These are phyloP conservation scores for Philaenus spumarius DNA, from an alignment of 1,140 invertebrate genomes.

Conservation along the genomic window DNA sequence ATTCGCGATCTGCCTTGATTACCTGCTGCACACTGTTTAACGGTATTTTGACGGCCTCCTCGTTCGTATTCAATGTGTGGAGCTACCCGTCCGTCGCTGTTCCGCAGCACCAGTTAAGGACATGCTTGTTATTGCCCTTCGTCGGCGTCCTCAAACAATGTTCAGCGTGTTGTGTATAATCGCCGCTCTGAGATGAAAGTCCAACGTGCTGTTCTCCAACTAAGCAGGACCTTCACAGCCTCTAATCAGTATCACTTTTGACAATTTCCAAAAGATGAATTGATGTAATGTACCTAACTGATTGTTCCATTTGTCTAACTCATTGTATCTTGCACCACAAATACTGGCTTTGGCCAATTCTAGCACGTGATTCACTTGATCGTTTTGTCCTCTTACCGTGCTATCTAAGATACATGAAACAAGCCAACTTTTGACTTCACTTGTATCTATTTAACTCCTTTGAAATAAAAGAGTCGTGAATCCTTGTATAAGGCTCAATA, in stretches of 20 bases:
- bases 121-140: too few species aligned
- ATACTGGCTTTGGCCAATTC: constrained; percentile 76
- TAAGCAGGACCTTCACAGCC: neutral
- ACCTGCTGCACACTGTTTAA: too few species aligned
- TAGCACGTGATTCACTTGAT: constrained; percentile 91
- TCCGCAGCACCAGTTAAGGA: too few species aligned
- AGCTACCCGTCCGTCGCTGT: too few species aligned
- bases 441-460: constrained; percentile 93
- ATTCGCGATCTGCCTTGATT: too few species aligned
- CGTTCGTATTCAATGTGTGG: too few species aligned
- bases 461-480: constrained; percentile 97
- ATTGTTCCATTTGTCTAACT: constrained; percentile 93
- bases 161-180: too few species aligned
- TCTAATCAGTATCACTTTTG: neutral
- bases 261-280: constrained; percentile 83
- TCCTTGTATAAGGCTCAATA: constrained; percentile 96
- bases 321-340: constrained; percentile 80
- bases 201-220: too few species aligned
- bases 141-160: too few species aligned
- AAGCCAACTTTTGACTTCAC: constrained; percentile 93
- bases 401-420: constrained; percentile 99
- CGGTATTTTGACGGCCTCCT: too few species aligned
- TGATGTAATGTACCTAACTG: constrained; percentile 83
- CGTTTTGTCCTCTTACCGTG: constrained; percentile 94
- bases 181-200: too few species aligned